These are phyloP conservation scores for Stigmatopora argus DNA, from an alignment of 2,113 vertebrate genomes.

Conservation along the genomic window DNA sequence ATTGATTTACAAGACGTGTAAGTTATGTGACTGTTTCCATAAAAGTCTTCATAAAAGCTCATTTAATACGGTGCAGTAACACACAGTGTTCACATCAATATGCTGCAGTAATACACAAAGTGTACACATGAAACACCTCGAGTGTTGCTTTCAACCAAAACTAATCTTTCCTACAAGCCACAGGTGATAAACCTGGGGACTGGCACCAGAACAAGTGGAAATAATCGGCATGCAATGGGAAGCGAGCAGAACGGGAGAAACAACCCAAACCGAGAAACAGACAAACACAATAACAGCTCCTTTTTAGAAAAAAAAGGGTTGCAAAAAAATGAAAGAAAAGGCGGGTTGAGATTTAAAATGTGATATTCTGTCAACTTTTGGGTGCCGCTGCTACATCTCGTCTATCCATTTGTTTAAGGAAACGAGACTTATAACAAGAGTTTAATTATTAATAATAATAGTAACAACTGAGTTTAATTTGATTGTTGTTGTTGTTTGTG, in stretches of 20 bases:
- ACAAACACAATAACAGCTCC: background rate
- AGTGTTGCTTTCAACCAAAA: background rate
- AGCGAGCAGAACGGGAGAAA: background rate
- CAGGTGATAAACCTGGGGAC: background rate
- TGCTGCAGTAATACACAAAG: background rate
- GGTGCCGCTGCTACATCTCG: too few relatives aligned
- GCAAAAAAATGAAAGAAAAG: too few relatives aligned
- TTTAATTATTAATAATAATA: too few relatives aligned
- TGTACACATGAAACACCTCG: background rate
- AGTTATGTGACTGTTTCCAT: background rate
- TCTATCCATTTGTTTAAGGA: too few relatives aligned
- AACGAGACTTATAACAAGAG: too few relatives aligned
- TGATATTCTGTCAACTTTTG: too few relatives aligned
- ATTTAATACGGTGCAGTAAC: background rate
- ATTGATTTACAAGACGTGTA: background rate
- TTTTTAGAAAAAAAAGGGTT: too few relatives aligned
- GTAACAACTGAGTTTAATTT: too few relatives aligned
- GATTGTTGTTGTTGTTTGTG: too few relatives aligned
- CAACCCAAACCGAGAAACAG: constrained; percentile 4
- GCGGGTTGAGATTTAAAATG: too few relatives aligned
- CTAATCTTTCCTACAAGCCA: background rate
- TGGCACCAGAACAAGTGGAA: background rate
- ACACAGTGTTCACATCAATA: background rate
- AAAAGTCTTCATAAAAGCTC: background rate
- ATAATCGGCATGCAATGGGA: background rate